Base-by-base conservation (phyloP, 2,113 vertebrate species). In the Chaetops frenatus region DNA sequence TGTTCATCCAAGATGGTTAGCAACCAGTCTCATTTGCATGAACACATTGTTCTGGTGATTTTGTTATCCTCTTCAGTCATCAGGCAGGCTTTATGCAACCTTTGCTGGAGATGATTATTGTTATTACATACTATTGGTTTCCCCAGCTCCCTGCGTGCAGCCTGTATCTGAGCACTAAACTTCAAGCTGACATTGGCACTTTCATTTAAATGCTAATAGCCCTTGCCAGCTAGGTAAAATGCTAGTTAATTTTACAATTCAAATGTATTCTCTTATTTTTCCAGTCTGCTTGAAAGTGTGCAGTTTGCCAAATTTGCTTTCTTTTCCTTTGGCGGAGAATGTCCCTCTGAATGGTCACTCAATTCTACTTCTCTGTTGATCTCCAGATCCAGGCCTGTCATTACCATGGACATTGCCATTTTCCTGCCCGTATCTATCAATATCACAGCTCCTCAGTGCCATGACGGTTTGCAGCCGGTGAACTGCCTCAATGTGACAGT, bases 391-490 rank as follows among this genome's bases (percentile, higher is more conserved):
- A 98, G 98, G 67, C 98, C 99, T 12, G 98, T 99, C 83, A 98
- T 99, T 92, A 99, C 99, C 0, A 92, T 99, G 98, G 98, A 99
- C 7, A 95, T 98, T 54, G 95, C 98, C 94, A 99, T 99, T 97
- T 98, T 98, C 94, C 98, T 99, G 81, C 99, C 99, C 0, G 33
- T 62, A 4, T 99, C 99, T 92, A 99, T 99, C 97, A 99, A 99
- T 97, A 99, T 99, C 97, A 98, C 99, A 4, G 98, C 98, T 29
- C 99, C 99, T 16, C 98, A 98, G 96, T 99, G 99, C 95, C 98
- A 99, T 4, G 99, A 99, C 9, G 98, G 98, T 28, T 98, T 98
- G 61, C 99, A 98, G 94, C 98, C 96, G 4, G 97, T 98, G 65
- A 99, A 99, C 98, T 99, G 99, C 97, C 98, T 99, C 95, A 99